Conservation (phyloP, 2,113 vertebrate species). For the Tychaedon coryphoeus region DNA sequence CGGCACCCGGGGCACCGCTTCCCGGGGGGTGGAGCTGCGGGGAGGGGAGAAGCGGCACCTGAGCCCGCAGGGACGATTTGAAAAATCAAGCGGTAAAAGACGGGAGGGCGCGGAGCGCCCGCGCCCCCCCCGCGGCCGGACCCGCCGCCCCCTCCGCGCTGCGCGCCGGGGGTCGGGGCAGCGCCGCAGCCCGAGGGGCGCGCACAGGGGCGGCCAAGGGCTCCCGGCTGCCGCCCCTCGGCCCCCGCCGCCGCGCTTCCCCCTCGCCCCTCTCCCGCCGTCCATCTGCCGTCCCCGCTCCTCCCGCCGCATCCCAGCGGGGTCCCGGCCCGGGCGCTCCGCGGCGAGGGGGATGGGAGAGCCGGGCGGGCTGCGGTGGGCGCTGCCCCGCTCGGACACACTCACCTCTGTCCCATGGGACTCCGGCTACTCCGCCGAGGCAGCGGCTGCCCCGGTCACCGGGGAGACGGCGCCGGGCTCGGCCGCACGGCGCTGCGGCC, state of each 20-base stretch:
- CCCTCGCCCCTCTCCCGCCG: not conserved
- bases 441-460: conserved; percentile 28
- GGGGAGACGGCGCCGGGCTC: conserved; percentile 13
- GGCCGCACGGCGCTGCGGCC: not conserved
- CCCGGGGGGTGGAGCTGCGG: not conserved
- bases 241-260: not conserved
- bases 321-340: not conserved
- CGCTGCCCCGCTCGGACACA: not conserved
- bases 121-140: not conserved
- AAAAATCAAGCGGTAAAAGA: not conserved
- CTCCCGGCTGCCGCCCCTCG: not conserved
- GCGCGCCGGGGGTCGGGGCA: too few species aligned
- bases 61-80: not conserved
- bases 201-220: too few species aligned
- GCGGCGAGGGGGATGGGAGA: not conserved
- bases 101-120: not conserved
- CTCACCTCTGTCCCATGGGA: not conserved
- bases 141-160: too few species aligned
- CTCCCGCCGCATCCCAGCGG: not conserved
- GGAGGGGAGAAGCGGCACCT: conserved; percentile 9
- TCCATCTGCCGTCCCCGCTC: not conserved
- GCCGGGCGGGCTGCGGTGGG: not conserved
- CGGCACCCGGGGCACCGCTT: not conserved
- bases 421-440: not conserved
- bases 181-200: too few species aligned